Percentiles rank a stretch among this genome's conserved stretches.
These are phyloP conservation scores for Megaceryle alcyon DNA, from an alignment of 2,797 vertebrate species.

Conservation along the genomic window DNA sequence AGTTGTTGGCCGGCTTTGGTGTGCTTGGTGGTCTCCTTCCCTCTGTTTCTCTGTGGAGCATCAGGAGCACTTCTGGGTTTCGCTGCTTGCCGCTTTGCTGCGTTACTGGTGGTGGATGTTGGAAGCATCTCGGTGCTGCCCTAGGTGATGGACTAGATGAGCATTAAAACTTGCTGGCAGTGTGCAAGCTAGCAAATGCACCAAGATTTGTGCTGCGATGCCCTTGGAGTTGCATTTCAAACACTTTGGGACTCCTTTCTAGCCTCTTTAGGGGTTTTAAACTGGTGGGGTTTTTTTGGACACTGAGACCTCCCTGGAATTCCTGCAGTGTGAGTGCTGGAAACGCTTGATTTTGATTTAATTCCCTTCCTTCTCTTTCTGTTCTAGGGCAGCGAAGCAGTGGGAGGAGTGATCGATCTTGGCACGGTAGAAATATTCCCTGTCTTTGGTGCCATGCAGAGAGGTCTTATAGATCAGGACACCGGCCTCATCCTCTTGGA, in stretches of 20 bases:
- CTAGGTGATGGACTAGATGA: conserved; percentile 21
- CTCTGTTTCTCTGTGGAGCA: not conserved
- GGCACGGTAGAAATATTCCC: conserved; percentile 94
- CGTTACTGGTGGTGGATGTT: not conserved
- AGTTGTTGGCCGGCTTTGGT: not conserved
- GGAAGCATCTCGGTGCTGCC: conserved; percentile 52
- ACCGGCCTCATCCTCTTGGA: conserved; percentile 88
- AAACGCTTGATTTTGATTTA: conserved; percentile 3
- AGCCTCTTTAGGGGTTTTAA: conserved; percentile 6
- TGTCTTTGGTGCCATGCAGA: conserved; percentile 90
- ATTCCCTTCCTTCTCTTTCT: conserved; percentile 52
- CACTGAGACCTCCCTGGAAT: conserved; percentile 5
- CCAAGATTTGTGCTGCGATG: not conserved
- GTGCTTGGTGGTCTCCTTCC: conserved; percentile 35
- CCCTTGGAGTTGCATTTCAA: conserved; percentile 39
- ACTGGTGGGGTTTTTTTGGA: not conserved
- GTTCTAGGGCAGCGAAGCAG: conserved; percentile 82
- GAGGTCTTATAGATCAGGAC: conserved; percentile 95
- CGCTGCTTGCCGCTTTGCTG: conserved; percentile 66
- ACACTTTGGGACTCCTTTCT: conserved; percentile 1
- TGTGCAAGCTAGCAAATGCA: not conserved
- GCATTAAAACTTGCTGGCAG: not conserved
- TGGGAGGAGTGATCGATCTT: conserved; percentile 95
- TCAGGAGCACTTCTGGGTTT: not conserved
- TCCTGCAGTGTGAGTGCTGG: not conserved